Evolutionary conservation across 2,797 vertebrate genomes (phyloP), one percentile per base, ranked within the genome.

Genomic region (Chiroxiphia lanceolata): DNA sequence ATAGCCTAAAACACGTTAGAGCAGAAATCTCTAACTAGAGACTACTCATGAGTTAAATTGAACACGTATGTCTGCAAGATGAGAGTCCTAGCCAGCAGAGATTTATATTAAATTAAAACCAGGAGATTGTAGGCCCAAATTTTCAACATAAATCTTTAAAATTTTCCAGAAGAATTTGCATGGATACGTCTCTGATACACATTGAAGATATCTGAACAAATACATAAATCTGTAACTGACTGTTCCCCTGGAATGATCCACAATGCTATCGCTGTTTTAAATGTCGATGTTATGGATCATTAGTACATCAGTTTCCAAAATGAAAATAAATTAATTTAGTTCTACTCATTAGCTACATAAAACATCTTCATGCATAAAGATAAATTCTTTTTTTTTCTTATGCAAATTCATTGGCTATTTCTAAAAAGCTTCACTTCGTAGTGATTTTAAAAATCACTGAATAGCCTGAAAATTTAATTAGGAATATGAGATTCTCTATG

Each of bases 101-200:
- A 74, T 65, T 90, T 85, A 67, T 68, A 87, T 64, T 88, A 93
- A 86, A 93, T 90, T 93, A 87, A 94, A 96, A 92, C 4, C 86
- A 95, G 76, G 65, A 89, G 59, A 89, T 29, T 82, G 59, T 54
- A 80, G 65, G 60, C 11, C 72, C 4, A 68, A 84, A 96, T 91
- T 96, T 94, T 87, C 64, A 88, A 91, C 48, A 86, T 56, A 90
- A 89, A 89, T 86, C 79, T 93, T 83, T 18, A 79, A 76, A 81
- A 82, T n/a, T 87, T 89, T 92, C 57, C 69, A 79, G 70, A 92
- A 90, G 74, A 95, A 95, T 83, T 64, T 93, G 78, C 27, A 76
- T 0, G 2, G n/a, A 44, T 78, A 69, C 53, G 88, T 93, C 64
- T 89, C 50, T 34, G 45, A 80, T 76, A 89, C 40, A 82, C 38